Conservation (phyloP, 1,140 invertebrate genomes). For the Neoseiulus cucumeris region DNA sequence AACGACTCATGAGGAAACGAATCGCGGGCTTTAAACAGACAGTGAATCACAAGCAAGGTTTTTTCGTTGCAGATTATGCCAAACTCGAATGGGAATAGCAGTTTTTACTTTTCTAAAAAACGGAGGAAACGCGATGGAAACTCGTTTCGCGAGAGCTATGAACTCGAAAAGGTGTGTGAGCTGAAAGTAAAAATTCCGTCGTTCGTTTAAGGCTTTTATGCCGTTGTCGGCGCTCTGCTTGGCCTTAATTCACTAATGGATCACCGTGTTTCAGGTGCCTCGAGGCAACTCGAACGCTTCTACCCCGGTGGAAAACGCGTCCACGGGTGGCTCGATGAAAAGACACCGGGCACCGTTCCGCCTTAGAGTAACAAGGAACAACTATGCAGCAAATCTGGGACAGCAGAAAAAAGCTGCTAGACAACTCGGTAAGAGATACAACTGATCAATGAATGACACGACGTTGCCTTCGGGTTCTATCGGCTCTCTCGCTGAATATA, state of each 20-base stretch:
- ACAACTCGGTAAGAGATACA: constrained; percentile 30
- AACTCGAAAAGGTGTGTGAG: constrained; percentile 1
- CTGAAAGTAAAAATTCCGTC: no score
- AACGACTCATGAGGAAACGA: background rate
- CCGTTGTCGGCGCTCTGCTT: no score
- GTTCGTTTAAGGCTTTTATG: no score
- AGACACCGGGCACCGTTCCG: constrained; percentile 1
- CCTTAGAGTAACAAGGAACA: background rate
- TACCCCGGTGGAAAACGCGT: background rate
- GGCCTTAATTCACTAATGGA: background rate
- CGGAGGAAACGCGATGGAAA: background rate
- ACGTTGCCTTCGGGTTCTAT: no score
- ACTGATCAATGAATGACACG: no score
- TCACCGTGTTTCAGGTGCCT: background rate
- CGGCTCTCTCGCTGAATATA: no score
- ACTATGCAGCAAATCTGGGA: constrained; percentile 24
- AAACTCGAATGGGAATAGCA: background rate
- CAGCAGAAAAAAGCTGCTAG: constrained; percentile 42
- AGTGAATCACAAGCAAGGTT: background rate
- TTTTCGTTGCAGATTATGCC: background rate
- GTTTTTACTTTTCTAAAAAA: constrained; percentile 5
- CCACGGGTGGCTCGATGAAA: background rate
- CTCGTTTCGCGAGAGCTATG: background rate
- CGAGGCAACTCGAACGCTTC: background rate
- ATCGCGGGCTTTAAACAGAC: background rate